Conservation (phyloP, 2,797 vertebrate species). For the Pantherophis vulpinus region DNA sequence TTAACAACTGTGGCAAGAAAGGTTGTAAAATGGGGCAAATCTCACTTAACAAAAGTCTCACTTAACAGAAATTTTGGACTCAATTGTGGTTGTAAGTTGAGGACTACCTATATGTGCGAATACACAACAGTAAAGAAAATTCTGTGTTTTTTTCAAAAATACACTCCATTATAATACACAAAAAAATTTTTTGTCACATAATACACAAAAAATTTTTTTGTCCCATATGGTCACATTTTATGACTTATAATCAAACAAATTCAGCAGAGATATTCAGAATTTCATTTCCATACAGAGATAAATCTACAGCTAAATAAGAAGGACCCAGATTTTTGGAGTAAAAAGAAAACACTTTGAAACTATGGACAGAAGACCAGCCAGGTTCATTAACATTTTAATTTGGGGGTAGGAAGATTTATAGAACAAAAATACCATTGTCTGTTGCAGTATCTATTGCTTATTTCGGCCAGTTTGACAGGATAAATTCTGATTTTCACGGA, state of each 20-base stretch:
- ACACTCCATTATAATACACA: neutral
- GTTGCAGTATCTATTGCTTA: slow-evolving; percentile 9
- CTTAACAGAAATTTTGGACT: too few relatives aligned
- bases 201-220: neutral
- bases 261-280: neutral
- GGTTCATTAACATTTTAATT: neutral
- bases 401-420: neutral
- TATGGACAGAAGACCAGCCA: neutral
- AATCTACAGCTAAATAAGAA: neutral
- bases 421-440: slow-evolving; percentile 3
- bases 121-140: neutral
- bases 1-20: too few relatives aligned
- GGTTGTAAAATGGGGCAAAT: too few relatives aligned
- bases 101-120: too few relatives aligned
- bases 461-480: slow-evolving; percentile 57
- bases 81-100: too few relatives aligned
- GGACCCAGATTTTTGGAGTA: neutral
- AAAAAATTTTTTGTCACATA: too few relatives aligned
- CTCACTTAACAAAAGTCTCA: too few relatives aligned
- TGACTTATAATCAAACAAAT: neutral
- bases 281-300: neutral
- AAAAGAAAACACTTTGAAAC: neutral
- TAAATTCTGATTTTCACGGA: slow-evolving; percentile 56
- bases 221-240: neutral
- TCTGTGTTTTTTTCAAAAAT: neutral